phyloP scores from a whole-genome alignment of 2,797 vertebrate genomes.

The Tauraco hartlaubi region DNA sequence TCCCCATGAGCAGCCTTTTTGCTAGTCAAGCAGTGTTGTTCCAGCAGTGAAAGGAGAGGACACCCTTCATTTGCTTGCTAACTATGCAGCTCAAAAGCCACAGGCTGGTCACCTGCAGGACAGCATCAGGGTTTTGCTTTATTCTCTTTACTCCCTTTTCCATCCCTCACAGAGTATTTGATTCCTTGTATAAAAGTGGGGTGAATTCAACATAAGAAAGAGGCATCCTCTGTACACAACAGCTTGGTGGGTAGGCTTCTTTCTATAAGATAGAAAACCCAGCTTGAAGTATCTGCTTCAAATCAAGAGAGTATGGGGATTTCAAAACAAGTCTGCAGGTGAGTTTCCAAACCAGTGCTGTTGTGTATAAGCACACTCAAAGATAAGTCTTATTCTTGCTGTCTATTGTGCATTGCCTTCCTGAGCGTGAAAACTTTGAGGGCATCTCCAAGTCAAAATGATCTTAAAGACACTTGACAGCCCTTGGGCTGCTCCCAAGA shows the following conservation, averaged over 20 bases:
- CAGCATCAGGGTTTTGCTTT: not conserved
- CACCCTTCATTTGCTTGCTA: not conserved
- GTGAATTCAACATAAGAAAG: not conserved
- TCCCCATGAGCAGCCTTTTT: not conserved
- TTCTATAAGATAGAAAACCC: not conserved
- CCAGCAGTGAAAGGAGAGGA: not conserved
- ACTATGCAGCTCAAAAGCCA: not conserved
- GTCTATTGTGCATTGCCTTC: not conserved
- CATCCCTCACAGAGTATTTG: not conserved
- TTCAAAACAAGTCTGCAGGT: not conserved
- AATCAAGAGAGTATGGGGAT: not conserved
- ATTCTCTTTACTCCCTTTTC: not conserved
- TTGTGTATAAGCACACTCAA: fast-evolving
- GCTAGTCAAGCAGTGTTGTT: not conserved
- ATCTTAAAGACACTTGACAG: not conserved
- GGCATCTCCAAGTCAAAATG: not conserved
- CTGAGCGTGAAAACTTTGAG: not conserved
- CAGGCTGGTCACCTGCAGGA: not conserved
- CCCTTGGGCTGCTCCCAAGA: not conserved
- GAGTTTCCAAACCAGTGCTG: not conserved
- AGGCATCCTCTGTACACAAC: not conserved
- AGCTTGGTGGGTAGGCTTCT: not conserved
- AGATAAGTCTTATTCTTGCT: not conserved
- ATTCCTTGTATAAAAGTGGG: not conserved
- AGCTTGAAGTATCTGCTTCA: not conserved